Evolutionary conservation across 2,888 invertebrate species (phyloP).

Genomic region (Cremastinae sp.): DNA sequence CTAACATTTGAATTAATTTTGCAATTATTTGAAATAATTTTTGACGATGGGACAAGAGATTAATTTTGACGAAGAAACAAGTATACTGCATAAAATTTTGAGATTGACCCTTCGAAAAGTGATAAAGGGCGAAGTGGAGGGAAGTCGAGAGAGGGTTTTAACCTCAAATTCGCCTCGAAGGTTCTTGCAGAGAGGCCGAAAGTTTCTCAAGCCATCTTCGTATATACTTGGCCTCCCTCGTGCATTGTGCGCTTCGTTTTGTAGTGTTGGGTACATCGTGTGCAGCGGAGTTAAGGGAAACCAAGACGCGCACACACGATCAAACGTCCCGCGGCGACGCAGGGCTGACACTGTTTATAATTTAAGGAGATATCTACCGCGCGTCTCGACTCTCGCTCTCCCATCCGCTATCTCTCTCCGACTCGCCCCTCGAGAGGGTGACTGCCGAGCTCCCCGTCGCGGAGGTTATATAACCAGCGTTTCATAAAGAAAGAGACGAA

Average conservation of each 20-base stretch:
- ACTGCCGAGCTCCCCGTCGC: conserved; percentile 59
- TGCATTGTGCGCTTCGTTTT: conserved; percentile 22
- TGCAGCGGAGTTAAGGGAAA: conserved; percentile 19
- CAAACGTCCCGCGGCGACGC: conserved; percentile 67
- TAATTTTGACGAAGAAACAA: conserved; percentile 26
- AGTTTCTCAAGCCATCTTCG: conserved; percentile 49
- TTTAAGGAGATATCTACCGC: conserved; percentile 70
- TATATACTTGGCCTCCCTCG: conserved; percentile 50
- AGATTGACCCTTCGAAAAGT: conserved; percentile 20
- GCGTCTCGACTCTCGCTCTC: conserved; percentile 47
- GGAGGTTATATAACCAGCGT: conserved; percentile 55
- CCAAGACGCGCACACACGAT: conserved; percentile 60
- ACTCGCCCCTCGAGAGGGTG: conserved; percentile 46
- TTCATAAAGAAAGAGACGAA: conserved; percentile 40
- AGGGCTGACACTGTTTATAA: conserved; percentile 76
- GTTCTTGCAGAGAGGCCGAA: conserved; percentile 32
- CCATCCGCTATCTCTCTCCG: conserved; percentile 12
- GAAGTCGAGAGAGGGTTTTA: conserved; percentile 18
- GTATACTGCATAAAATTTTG: conserved; percentile 25
- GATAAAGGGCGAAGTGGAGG: neutral
- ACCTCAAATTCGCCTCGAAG: conserved; percentile 36
- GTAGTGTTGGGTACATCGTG: conserved; percentile 6
- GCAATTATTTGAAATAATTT: too few relatives aligned
- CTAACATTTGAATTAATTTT: too few relatives aligned
- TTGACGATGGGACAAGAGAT: too few relatives aligned